Base-by-base conservation (phyloP, 2,888 invertebrate genomes). In the Timandra comae region DNA sequence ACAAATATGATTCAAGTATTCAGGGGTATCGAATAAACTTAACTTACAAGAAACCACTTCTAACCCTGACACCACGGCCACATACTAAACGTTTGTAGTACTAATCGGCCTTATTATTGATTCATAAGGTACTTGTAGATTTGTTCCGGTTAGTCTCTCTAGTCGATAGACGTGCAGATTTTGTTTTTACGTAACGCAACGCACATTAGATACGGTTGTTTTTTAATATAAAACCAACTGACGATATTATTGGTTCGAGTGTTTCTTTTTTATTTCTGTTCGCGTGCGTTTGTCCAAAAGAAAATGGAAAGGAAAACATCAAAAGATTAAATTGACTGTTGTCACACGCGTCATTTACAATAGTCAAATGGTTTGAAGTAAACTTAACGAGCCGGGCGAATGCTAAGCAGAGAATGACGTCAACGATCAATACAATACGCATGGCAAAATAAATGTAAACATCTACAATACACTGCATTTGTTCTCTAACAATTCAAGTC, bases 41-140 rank as follows among this genome's bases (percentile, higher is more conserved):
- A 52, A 50, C 46, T 51, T 33, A 35, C 30, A 27, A 41, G 36
- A 38, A 10, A 24, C 24, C 9, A 10, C 30, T 38, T 49, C 54
- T 53, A 73, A 56, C 73, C 70, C 64, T 72, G 72, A 72, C 63
- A 63, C 53, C 67, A 70, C 63, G 73, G 71, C 54, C 71, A 56
- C 42, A 60, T 54, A 49, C 47, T 52, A 16, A 46, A 52, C 43
- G 49, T 56, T 57, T 55, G 60, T 56, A 51, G 33, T 57, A 59
- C 52, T 36, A 38, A 56, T 52, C 53, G 65, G 52, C 66, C 67
- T 69, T 55, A 59, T 49, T 54, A 55, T 57, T 51, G 50, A 50
- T 53, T 57, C 46, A 34, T 52, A 58, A 65, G 60, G 56, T 49
- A 67, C 56, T 59, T 63, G 50, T 56, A 61, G 47, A 68, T 71